Percentiles rank a stretch among this genome's conserved stretches.
These are phyloP conservation scores for Cerceris rybyensis DNA, from an alignment of 2,888 invertebrate species.

Conservation along the genomic window DNA sequence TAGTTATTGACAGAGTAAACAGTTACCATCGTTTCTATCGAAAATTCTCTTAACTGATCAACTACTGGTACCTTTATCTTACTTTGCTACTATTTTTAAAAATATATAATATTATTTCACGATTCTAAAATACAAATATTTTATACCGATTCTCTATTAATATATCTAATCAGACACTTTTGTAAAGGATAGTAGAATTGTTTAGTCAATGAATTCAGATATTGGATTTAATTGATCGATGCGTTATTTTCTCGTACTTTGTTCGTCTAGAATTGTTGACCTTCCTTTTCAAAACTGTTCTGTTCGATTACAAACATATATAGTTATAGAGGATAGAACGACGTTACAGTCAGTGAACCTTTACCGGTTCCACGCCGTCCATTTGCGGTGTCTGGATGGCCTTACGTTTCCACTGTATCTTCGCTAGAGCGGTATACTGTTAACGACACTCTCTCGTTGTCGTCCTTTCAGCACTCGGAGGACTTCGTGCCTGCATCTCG, in stretches of 20 bases:
- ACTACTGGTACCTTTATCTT: too few species aligned
- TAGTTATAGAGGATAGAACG: slow-evolving; percentile 17
- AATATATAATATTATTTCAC: too few species aligned
- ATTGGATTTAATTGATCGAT: too few species aligned
- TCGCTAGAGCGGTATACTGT: slow-evolving; percentile 32
- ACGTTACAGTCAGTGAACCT: slow-evolving; percentile 28
- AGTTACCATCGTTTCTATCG: too few species aligned
- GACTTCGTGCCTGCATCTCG: slow-evolving; percentile 40
- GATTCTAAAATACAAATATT: too few species aligned
- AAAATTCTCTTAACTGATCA: too few species aligned
- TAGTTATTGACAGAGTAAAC: too few species aligned
- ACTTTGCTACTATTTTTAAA: too few species aligned
- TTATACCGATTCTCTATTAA: too few species aligned
- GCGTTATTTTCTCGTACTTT: neutral
- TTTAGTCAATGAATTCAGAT: too few species aligned
- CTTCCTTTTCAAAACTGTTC: neutral
- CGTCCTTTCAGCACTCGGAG: slow-evolving; percentile 53
- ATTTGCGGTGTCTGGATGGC: slow-evolving; percentile 50
- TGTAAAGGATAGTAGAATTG: too few species aligned
- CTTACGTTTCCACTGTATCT: slow-evolving; percentile 33
- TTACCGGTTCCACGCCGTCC: slow-evolving; percentile 35
- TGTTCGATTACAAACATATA: slow-evolving; percentile 6
- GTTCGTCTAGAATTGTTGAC: neutral
- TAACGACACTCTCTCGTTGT: slow-evolving; percentile 57
- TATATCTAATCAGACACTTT: too few species aligned